Percentiles rank a stretch among this genome's conserved stretches.
These are phyloP conservation scores for Cynodonichthys magdalenae DNA, from an alignment of 2,797 vertebrate genomes.

Conservation along the genomic window DNA sequence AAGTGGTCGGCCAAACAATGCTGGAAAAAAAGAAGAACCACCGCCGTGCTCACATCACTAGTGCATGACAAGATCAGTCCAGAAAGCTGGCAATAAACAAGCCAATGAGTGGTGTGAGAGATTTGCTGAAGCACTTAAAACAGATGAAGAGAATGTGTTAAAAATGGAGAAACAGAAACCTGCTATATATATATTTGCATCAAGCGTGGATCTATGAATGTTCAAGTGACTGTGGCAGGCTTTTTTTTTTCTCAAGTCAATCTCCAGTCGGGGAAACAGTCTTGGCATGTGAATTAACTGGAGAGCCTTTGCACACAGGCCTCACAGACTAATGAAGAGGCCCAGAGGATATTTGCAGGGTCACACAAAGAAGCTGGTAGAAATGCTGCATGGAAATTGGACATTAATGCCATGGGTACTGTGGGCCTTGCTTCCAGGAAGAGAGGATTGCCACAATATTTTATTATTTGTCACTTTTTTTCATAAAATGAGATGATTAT, in stretches of 20 bases:
- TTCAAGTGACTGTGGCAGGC: conserved; percentile 44
- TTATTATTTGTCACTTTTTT: conserved; percentile 52
- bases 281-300: conserved; percentile 80
- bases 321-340: conserved; percentile 81
- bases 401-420: conserved; percentile 76
- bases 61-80: conserved; percentile 69
- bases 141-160: conserved; percentile 52
- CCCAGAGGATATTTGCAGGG: conserved; percentile 86
- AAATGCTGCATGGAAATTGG: conserved; percentile 77
- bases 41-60: conserved; percentile 52
- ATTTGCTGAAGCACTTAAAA: conserved; percentile 64
- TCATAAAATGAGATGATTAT: conserved; percentile 76
- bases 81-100: conserved; percentile 72
- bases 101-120: conserved; percentile 65
- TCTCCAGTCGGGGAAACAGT: conserved; percentile 67
- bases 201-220: conserved; percentile 38
- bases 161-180: conserved; percentile 41
- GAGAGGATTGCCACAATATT: conserved; percentile 45
- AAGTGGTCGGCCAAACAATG: conserved; percentile 78
- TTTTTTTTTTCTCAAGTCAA: conserved; percentile 42
- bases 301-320: conserved; percentile 75
- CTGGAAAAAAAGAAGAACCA: conserved; percentile 61
- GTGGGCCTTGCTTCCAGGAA: conserved; percentile 73
- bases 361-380: conserved; percentile 80
- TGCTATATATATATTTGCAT: conserved; percentile 57